phyloP scores from a whole-genome alignment of 1,140 invertebrate species.

The Eurytemora carolleeae region DNA sequence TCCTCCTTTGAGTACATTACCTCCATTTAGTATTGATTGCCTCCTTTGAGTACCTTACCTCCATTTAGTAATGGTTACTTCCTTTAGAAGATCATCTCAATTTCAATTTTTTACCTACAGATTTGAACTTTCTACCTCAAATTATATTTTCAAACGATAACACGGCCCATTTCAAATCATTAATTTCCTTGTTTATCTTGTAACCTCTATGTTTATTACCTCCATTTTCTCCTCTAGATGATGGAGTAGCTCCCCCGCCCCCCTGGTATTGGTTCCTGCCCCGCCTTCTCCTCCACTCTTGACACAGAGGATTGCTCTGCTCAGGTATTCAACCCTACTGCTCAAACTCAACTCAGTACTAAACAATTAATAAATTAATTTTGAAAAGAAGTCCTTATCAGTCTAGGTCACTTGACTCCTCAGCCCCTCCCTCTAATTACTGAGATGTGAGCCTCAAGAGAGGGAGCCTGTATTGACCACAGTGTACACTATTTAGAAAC shows the following conservation, averaged over 20 bases:
- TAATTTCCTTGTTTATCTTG: too few species aligned
- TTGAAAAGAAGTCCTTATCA: not conserved
- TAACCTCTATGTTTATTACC: too few species aligned
- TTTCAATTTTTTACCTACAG: too few species aligned
- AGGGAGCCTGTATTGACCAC: not conserved
- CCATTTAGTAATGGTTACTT: too few species aligned
- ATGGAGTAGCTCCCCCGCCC: slow-evolving; percentile 54
- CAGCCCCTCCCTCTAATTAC: not conserved
- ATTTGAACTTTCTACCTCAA: too few species aligned
- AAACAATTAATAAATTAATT: slow-evolving; percentile 18
- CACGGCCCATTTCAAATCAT: too few species aligned
- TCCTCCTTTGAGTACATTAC: too few species aligned
- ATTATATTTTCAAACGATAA: too few species aligned
- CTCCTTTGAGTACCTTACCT: too few species aligned
- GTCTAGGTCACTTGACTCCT: not conserved
- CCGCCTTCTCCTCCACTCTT: slow-evolving; percentile 58
- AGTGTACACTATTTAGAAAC: too few species aligned
- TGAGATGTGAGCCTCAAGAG: not conserved
- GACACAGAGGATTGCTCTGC: slow-evolving; percentile 83
- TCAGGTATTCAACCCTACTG: slow-evolving; percentile 67
- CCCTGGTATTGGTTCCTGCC: slow-evolving; percentile 37
- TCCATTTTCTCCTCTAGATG: slow-evolving; percentile 86
- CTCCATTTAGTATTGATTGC: too few species aligned
- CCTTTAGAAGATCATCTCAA: too few species aligned
- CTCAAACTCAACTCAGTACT: slow-evolving; percentile 28